Conservation (phyloP, 1,140 invertebrate genomes). For the Harpegnathos saltator region DNA sequence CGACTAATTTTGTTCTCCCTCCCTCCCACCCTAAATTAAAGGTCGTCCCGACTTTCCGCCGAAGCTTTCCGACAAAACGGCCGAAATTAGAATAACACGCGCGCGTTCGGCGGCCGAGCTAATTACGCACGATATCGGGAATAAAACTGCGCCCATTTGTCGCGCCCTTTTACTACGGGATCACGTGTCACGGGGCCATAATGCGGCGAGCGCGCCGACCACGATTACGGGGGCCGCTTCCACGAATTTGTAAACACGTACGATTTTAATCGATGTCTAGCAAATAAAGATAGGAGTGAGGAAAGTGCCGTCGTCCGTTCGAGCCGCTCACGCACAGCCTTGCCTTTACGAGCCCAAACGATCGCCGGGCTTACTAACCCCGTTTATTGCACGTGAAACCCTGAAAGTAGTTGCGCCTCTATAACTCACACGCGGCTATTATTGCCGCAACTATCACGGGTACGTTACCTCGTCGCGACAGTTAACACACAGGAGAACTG, state of each 20-base stretch:
- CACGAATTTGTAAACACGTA: constrained; percentile 59
- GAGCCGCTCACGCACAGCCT: constrained; percentile 3
- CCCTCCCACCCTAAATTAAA: too few relatives aligned
- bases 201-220: constrained; percentile 4
- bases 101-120: background rate
- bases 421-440: constrained; percentile 4
- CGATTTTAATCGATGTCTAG: constrained; percentile 59
- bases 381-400: background rate
- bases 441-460: background rate
- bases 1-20: too few relatives aligned
- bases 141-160: constrained; percentile 59
- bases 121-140: constrained; percentile 27
- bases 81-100: constrained; percentile 16
- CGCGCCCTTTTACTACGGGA: constrained; percentile 49
- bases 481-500: background rate
- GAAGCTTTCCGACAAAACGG: background rate
- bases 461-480: background rate
- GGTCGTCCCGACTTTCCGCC: background rate
- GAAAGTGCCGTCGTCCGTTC: background rate
- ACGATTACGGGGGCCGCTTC: constrained; percentile 25
- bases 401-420: background rate
- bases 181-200: constrained; percentile 51
- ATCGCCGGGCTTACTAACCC: background rate
- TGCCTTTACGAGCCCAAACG: background rate
- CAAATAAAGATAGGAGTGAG: constrained; percentile 34